Conservation (phyloP, 2,797 vertebrate genomes). For the Lepidocolaptes lacrymiger region DNA sequence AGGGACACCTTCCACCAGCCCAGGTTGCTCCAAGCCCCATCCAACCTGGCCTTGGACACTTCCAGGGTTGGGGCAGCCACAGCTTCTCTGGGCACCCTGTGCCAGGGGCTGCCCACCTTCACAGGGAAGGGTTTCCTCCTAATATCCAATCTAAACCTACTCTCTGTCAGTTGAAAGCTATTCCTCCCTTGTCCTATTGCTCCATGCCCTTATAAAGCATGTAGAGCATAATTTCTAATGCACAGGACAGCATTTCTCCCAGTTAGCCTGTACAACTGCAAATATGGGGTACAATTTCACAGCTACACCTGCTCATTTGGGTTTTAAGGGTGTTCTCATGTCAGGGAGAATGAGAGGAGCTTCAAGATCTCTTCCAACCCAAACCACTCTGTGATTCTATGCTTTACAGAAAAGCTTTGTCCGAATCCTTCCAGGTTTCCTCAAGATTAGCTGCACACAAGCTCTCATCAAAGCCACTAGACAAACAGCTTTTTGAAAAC, state of each 20-base stretch:
- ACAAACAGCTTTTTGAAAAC: not conserved
- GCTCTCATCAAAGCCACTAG: not conserved
- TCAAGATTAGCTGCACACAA: not conserved
- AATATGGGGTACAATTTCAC: not conserved
- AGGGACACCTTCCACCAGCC: not conserved
- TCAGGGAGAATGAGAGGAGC: not conserved
- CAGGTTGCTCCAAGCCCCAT: accelerated
- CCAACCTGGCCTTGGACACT: not conserved
- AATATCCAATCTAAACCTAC: not conserved
- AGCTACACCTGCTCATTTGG: not conserved
- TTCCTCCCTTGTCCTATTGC: not conserved
- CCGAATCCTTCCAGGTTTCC: not conserved
- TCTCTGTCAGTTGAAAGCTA: not conserved
- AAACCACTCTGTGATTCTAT: not conserved
- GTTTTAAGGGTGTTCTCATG: not conserved
- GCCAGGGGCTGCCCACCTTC: accelerated
- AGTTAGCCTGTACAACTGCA: not conserved
- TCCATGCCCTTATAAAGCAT: not conserved
- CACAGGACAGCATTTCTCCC: not conserved
- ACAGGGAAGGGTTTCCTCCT: not conserved
- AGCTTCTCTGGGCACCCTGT: not conserved
- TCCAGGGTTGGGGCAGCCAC: not conserved
- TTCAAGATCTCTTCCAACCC: not conserved
- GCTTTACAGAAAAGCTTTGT: not conserved
- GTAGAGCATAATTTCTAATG: not conserved